Percentiles rank a stretch among this genome's conserved stretches.
These are phyloP conservation scores for Monodelphis domestica DNA, from an alignment of 2,797 vertebrate species.

Conservation along the genomic window DNA sequence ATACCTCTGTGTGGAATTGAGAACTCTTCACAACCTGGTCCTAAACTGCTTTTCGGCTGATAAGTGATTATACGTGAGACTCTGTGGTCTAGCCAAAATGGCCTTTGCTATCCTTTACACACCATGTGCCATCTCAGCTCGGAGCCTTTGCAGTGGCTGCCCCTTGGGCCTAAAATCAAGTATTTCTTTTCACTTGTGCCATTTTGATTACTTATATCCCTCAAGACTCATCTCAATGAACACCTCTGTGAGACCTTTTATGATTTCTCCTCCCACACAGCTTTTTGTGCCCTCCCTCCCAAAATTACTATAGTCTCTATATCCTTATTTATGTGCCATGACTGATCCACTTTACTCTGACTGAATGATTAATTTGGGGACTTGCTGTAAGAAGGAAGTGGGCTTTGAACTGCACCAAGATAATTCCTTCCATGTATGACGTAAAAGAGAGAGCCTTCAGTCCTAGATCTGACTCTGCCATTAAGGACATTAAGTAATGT, in stretches of 20 bases:
- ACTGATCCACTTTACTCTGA: not conserved
- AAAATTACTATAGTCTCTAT: not conserved
- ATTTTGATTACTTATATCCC: not conserved
- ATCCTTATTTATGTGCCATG: not conserved
- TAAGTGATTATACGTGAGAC: no score
- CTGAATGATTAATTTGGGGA: not conserved
- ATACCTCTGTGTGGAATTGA: not conserved
- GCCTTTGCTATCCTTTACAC: not conserved
- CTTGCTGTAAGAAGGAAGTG: not conserved
- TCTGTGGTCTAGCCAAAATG: not conserved
- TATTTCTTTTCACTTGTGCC: not conserved
- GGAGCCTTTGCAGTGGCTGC: not conserved
- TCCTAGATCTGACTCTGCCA: slow-evolving; percentile 10
- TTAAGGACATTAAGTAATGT: not conserved
- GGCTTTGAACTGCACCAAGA: not conserved
- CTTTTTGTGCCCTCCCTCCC: not conserved
- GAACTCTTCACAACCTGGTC: not conserved
- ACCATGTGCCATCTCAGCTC: not conserved
- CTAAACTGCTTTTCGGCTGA: no score
- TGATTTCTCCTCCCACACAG: not conserved
- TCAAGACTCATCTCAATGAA: not conserved
- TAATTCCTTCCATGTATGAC: not conserved
- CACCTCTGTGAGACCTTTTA: not conserved
- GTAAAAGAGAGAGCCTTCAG: not conserved
- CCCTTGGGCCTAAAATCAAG: not conserved